A percentile compares a stretch with the other conserved stretches of the same genome.
phyloP scores from a whole-genome alignment of 53 echinoderm and acorn worm species.

The Mesocentrotus franciscanus region DNA sequence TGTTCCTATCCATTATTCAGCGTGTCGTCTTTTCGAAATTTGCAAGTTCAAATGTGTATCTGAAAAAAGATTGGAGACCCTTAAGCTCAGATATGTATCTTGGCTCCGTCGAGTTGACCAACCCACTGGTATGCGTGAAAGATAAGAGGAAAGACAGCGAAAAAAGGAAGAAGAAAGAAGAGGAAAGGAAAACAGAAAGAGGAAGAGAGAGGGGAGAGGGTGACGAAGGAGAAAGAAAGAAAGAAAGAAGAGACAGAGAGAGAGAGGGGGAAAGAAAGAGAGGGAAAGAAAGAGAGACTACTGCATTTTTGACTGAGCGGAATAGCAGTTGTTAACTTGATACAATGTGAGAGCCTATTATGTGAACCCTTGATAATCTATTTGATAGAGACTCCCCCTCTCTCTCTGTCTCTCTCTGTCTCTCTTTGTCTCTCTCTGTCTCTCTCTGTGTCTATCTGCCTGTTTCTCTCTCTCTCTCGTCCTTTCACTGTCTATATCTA shows the following conservation, averaged over 20 bases:
- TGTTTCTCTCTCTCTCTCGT: neutral
- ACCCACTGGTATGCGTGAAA: neutral
- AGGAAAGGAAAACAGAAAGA: neutral
- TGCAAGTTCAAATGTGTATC: slow-evolving; percentile 2
- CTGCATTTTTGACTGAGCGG: too few species aligned
- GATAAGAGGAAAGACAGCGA: neutral
- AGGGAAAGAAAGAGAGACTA: neutral
- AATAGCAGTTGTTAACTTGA: too few species aligned
- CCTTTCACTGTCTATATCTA: neutral
- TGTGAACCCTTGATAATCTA: too few species aligned
- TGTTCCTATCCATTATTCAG: slow-evolving; percentile 42
- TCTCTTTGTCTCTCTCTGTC: too few species aligned
- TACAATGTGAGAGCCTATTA: too few species aligned
- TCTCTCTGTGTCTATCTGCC: too few species aligned
- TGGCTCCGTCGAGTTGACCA: neutral
- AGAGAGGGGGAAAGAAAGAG: neutral
- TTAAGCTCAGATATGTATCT: slow-evolving; percentile 17
- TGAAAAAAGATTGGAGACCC: neutral
- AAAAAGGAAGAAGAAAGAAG: neutral
- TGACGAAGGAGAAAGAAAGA: neutral
- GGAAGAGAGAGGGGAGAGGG: too few species aligned
- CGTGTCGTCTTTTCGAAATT: slow-evolving; percentile 28
- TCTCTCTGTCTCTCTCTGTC: too few species aligned
- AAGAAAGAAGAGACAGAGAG: neutral
- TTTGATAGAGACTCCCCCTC: too few species aligned